A percentile compares a stretch with the other conserved stretches of the same genome.
phyloP scores from a whole-genome alignment of 2,888 invertebrate genomes.

The Malachius bipustulatus region DNA sequence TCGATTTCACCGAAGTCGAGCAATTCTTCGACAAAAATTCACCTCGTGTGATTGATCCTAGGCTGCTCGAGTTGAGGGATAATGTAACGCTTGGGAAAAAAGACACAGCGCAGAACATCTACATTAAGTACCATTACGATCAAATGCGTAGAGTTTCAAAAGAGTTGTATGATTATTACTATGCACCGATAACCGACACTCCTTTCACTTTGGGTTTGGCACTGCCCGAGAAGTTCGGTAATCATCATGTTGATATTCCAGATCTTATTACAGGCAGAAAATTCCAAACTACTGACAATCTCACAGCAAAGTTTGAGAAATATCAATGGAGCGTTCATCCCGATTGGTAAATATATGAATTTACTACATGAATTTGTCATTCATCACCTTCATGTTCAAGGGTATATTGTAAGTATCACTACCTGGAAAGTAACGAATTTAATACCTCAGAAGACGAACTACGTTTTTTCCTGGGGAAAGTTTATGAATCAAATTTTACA shows the following conservation, averaged over 20 bases:
- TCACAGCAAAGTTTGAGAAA: conserved; percentile 61
- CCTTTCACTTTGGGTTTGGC: conserved; percentile 82
- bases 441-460: conserved; percentile 62
- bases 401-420: too few species aligned
- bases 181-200: conserved; percentile 69
- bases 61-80: conserved; percentile 54
- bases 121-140: conserved; percentile 74
- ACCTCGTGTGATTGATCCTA: conserved; percentile 51
- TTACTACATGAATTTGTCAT: too few species aligned
- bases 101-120: conserved; percentile 44
- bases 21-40: conserved; percentile 53
- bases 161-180: conserved; percentile 73
- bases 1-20: conserved; percentile 92
- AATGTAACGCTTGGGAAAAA: conserved; percentile 54
- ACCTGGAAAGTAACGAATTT: conserved; percentile 65
- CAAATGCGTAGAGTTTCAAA: conserved; percentile 70
- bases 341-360: conserved; percentile 54
- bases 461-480: conserved; percentile 58
- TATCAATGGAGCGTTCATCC: conserved; percentile 71
- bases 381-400: too few species aligned
- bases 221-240: conserved; percentile 69
- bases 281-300: conserved; percentile 47
- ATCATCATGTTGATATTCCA: conserved; percentile 58
- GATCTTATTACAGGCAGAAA: conserved; percentile 61
- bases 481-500: conserved; percentile 46